Base-by-base conservation (phyloP, 2,797 vertebrate species). In the Lutjanus campechanus region DNA sequence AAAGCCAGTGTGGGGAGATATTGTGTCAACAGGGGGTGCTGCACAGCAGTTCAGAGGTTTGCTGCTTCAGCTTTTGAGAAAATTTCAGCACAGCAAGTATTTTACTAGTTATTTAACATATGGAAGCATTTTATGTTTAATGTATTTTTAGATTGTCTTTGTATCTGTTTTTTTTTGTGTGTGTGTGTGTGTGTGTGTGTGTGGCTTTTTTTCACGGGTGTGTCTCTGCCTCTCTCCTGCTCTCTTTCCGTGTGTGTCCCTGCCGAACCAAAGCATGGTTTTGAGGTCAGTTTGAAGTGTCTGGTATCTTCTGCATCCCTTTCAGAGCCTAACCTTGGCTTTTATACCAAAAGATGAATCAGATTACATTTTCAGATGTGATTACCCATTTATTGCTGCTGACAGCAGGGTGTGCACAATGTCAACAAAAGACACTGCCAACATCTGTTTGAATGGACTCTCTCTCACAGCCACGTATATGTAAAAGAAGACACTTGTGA, bases 11-110 rank as follows among this genome's bases (percentile, higher is more conserved):
- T 70, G 67, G 54, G 40, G 50, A 56, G 47, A 19, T 5, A 1
- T 8, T 11, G 8, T 0, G 62, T 89, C 91, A 88, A 90, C 79
- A 93, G 90, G 89, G 89, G 91, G 90, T 8, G 86, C 88, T 90
- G 76, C 76, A 60, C 76, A 72, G 80, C 85, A 85, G 78, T 53
- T 49, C 46, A 75, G 41, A n/a, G 13, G 56, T 25, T 15, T n/a
- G 16, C 60, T 51, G 59, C 62, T 47, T 67, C 70, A 85, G 49
- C 43, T 63, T 73, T 2, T 49, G 29, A 59, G 69, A 66, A 77
- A 12, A 61, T 66, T 64, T 67, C 41, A 55, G 22, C 44, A 49
- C 71, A 82, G 47, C 60, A 67, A 70, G 63, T 63, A 69, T 80
- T 79, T 82, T 51, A 64, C 58, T 19, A 51, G 60, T 83, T 78